phyloP scores from a whole-genome alignment of 2,113 vertebrate genomes.

The Oceanodroma tethys region DNA sequence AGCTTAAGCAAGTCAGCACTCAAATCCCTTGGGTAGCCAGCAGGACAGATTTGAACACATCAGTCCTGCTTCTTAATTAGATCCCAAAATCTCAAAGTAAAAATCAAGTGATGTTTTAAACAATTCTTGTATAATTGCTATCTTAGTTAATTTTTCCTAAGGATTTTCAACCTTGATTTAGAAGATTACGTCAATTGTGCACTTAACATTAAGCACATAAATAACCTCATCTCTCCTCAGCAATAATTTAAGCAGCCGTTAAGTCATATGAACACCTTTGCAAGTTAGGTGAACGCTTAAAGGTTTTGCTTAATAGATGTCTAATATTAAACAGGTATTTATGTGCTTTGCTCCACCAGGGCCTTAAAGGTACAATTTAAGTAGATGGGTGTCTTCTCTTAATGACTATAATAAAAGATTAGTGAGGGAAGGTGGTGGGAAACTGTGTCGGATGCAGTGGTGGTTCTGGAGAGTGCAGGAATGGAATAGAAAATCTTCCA shows the following conservation, averaged over 20 bases:
- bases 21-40: not conserved
- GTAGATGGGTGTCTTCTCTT: not conserved
- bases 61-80: slow-evolving; percentile 27
- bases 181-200: not conserved
- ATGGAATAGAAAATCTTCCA: not conserved
- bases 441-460: not conserved
- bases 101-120: not conserved
- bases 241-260: not conserved
- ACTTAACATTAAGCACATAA: not conserved
- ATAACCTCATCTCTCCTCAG: not conserved
- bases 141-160: not conserved
- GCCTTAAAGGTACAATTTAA: not conserved
- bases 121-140: not conserved
- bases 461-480: not conserved
- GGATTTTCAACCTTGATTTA: not conserved
- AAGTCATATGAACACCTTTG: not conserved
- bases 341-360: not conserved
- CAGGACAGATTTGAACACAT: not conserved
- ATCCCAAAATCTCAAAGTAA: slow-evolving; percentile 30
- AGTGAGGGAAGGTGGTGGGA: not conserved
- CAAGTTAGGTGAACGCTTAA: not conserved
- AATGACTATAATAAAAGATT: not conserved
- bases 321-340: not conserved
- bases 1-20: not conserved
- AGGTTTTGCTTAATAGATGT: not conserved